A percentile compares a stretch with the other conserved stretches of the same genome.
Evolutionary conservation across 2,888 invertebrate species (phyloP).

Genomic region (Ormyrus nitidulus): DNA sequence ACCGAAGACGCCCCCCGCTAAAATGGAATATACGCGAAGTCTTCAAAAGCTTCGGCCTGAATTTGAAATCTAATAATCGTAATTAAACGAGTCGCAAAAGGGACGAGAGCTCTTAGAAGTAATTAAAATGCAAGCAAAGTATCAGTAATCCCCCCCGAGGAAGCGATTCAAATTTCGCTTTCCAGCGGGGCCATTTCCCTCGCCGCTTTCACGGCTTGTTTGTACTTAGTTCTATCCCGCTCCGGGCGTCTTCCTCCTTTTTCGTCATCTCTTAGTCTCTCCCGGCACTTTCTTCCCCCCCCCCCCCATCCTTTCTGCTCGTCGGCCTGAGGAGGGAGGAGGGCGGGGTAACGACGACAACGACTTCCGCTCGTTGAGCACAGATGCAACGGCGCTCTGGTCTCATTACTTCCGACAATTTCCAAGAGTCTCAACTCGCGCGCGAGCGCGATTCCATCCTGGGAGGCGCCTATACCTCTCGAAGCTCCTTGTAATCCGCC

Average conservation of each 20-base stretch:
- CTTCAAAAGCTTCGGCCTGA: too few species aligned
- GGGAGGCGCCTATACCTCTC: neutral
- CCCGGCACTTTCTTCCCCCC: neutral
- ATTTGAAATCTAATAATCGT: too few species aligned
- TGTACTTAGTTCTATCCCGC: neutral
- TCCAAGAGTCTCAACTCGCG: slow-evolving; percentile 35
- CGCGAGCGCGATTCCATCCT: slow-evolving; percentile 2
- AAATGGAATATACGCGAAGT: too few species aligned
- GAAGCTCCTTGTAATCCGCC: slow-evolving; percentile 26
- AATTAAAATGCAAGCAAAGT: too few species aligned
- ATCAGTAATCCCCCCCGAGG: too few species aligned
- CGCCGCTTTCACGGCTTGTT: too few species aligned
- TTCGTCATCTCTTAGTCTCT: neutral
- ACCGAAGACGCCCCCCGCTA: too few species aligned
- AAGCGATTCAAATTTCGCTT: too few species aligned
- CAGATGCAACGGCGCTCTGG: slow-evolving; percentile 32
- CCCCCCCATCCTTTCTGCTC: neutral
- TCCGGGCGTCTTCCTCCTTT: neutral
- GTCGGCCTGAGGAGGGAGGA: neutral
- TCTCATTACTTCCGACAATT: slow-evolving; percentile 53
- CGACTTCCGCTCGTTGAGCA: slow-evolving; percentile 51
- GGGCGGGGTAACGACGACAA: slow-evolving; percentile 35
- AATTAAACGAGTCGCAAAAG: too few species aligned
- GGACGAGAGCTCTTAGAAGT: too few species aligned
- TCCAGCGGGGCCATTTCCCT: too few species aligned